phyloP scores from a whole-genome alignment of 2,888 invertebrate genomes.

The Dinocampus coccinellae region DNA sequence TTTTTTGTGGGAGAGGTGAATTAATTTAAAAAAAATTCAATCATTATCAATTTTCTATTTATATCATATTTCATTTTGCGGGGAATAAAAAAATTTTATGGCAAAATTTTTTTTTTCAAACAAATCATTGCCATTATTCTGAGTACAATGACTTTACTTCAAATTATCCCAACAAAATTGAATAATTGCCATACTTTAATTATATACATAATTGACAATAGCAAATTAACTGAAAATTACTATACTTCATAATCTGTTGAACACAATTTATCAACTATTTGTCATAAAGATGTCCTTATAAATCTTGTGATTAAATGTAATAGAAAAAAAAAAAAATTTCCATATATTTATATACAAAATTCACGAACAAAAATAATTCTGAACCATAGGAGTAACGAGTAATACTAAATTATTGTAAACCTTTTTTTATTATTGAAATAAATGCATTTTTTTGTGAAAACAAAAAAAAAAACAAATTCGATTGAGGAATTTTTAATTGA shows the following conservation, averaged over 20 bases:
- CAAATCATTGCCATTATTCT: not conserved
- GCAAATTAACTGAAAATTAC: not conserved
- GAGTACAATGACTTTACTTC: not conserved
- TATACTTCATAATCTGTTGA: not conserved
- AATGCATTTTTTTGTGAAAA: constrained; percentile 52
- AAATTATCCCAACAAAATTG: not conserved
- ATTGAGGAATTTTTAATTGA: not conserved
- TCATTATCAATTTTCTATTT: constrained; percentile 11
- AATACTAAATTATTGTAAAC: constrained; percentile 53
- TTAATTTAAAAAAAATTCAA: not conserved
- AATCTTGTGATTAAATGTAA: not conserved
- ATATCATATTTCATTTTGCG: not conserved
- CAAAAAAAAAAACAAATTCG: constrained; percentile 2
- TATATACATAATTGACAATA: not conserved
- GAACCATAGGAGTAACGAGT: constrained; percentile 36
- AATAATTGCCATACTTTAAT: not conserved
- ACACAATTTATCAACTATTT: not conserved
- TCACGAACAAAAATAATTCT: not conserved
- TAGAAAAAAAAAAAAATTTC: constrained; percentile 31
- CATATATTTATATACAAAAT: not conserved
- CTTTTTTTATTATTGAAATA: constrained; percentile 58
- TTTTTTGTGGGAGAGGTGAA: not conserved
- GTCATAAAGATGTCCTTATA: constrained; percentile 4
- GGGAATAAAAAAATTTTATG: not conserved
- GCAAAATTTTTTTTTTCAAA: not conserved